Evolutionary conservation across 2,888 invertebrate species (phyloP).

Genomic region (Lasioglossum leucozonium): DNA sequence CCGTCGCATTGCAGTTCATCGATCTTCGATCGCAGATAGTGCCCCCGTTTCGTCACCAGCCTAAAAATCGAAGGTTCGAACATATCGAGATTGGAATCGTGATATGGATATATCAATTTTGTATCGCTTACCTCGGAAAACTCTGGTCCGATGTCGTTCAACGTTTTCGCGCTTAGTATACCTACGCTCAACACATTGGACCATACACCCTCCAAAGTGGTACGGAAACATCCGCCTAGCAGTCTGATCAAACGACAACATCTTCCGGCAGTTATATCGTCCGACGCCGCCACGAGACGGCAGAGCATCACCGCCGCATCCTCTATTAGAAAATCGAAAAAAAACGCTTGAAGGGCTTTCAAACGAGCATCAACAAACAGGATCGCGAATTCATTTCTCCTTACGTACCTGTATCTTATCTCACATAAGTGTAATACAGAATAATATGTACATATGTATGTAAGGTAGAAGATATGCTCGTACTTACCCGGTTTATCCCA

Average conservation of each 20-base stretch:
- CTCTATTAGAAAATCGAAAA: slow-evolving; percentile 28
- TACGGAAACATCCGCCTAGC: slow-evolving; percentile 89
- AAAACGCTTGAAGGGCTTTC: not conserved
- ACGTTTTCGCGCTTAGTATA: not conserved
- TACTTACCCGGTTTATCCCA: slow-evolving; percentile 68
- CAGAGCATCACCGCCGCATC: slow-evolving; percentile 35
- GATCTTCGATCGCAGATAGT: not conserved
- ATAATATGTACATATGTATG: not conserved
- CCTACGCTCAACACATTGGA: slow-evolving; percentile 12
- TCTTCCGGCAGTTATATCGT: slow-evolving; percentile 86
- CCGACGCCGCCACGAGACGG: slow-evolving; percentile 55
- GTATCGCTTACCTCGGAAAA: not conserved
- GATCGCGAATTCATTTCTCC: not conserved
- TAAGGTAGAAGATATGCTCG: not conserved
- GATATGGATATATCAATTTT: not conserved
- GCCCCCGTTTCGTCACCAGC: not conserved
- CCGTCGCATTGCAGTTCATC: not conserved
- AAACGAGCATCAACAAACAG: not conserved
- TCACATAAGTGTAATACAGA: not conserved
- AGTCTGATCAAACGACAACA: slow-evolving; percentile 90
- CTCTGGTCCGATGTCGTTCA: slow-evolving; percentile 7
- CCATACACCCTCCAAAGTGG: slow-evolving; percentile 85
- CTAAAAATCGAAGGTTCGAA: slow-evolving; percentile 11
- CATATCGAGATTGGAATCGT: not conserved
- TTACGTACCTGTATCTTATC: not conserved